A percentile compares a stretch with the other conserved stretches of the same genome.
Evolutionary conservation across 2,888 invertebrate genomes (phyloP).

Genomic region (Platypus cylindrus): DNA sequence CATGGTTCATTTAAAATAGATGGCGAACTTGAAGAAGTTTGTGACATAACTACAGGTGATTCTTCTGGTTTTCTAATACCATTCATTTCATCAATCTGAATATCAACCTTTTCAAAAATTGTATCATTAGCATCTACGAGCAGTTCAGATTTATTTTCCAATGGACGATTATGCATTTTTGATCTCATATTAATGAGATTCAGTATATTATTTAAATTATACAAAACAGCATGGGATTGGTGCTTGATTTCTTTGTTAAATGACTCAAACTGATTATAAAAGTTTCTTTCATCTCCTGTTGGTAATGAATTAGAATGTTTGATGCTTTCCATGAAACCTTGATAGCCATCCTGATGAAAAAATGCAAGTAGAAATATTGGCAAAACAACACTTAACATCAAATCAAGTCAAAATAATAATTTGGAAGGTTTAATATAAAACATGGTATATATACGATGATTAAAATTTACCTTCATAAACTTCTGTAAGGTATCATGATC

Average conservation of each 20-base stretch:
- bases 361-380: slow-evolving; percentile 5
- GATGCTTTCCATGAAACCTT: slow-evolving; percentile 52
- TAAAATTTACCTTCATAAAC: neutral
- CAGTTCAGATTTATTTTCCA: slow-evolving; percentile 61
- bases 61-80: slow-evolving; percentile 44
- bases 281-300: slow-evolving; percentile 53
- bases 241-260: slow-evolving; percentile 54
- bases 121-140: slow-evolving; percentile 73
- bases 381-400: neutral
- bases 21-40: too few relatives aligned
- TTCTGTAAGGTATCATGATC: too few relatives aligned
- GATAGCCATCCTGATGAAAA: slow-evolving; percentile 49
- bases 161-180: slow-evolving; percentile 42
- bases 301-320: slow-evolving; percentile 62
- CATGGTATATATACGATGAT: too few relatives aligned
- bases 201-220: slow-evolving; percentile 44
- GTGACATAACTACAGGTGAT: too few relatives aligned
- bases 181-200: slow-evolving; percentile 42
- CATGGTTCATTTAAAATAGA: slow-evolving; percentile 52
- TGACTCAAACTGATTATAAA: slow-evolving; percentile 63
- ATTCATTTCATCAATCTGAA: slow-evolving; percentile 53
- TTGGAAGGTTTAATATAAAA: too few relatives aligned
- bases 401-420: too few relatives aligned
- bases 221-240: slow-evolving; percentile 51
- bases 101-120: slow-evolving; percentile 68